Percentiles rank a stretch among this genome's conserved stretches.
These are phyloP conservation scores for Xenopus tropicalis DNA, from an alignment of 2,113 vertebrate genomes.

Conservation along the genomic window UCB_Xtro_10.0 CM004444.2:119164501-119165000, in stretches of 20 bases:
- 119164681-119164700: conserved; percentile 32
- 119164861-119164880: too few species aligned
- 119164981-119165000: too few species aligned
- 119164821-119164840: background rate
- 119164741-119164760: conserved; percentile 9
- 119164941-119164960: too few species aligned
- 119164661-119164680: conserved; percentile 29
- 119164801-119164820: conserved; percentile 12
- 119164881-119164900: too few species aligned
- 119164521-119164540: conserved; percentile 2
- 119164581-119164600: conserved; percentile 21
- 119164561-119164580: conserved; percentile 21
- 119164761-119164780: conserved; percentile 30
- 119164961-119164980: too few species aligned
- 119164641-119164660: conserved; percentile 29
- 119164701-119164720: conserved; percentile 20
- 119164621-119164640: conserved; percentile 27
- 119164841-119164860: conserved; percentile 15
- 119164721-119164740: conserved; percentile 14
- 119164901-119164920: too few species aligned
- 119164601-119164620: conserved; percentile 4
- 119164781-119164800: conserved; percentile 6
- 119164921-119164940: too few species aligned
- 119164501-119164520: too few species aligned
- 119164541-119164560: conserved; percentile 19